Evolutionary conservation across 2,113 vertebrate genomes (phyloP).

Genomic region (Chamaea fasciata): DNA sequence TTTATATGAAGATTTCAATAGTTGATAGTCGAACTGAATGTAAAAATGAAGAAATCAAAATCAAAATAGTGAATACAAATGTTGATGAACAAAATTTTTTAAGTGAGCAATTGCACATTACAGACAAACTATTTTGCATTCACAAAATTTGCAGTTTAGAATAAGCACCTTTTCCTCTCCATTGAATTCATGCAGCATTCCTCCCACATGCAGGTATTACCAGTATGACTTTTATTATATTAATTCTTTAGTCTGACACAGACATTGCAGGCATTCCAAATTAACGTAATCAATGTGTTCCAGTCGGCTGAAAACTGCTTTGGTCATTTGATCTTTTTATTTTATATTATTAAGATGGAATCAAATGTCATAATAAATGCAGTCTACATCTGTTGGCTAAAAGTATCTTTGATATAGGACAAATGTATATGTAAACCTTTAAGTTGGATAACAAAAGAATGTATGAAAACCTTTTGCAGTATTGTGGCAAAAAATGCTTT

Average conservation of each 20-base stretch:
- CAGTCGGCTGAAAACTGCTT: conserved; percentile 17
- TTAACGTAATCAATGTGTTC: conserved; percentile 18
- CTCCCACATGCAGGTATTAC: background rate
- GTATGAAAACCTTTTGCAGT: background rate
- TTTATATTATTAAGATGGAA: conserved; percentile 10
- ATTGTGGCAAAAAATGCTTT: background rate
- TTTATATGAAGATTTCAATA: background rate
- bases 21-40: background rate
- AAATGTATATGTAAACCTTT: background rate
- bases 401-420: background rate
- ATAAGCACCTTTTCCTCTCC: background rate
- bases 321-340: background rate
- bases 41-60: background rate
- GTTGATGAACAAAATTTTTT: background rate
- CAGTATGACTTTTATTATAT: conserved; percentile 24
- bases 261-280: conserved; percentile 28
- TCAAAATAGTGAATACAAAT: background rate
- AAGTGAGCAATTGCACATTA: background rate
- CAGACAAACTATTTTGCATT: background rate
- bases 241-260: conserved; percentile 44
- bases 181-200: conserved; percentile 4
- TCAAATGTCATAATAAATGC: background rate
- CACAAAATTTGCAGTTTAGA: background rate
- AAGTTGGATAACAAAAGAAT: background rate
- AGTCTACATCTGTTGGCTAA: background rate